A percentile compares a stretch with the other conserved stretches of the same genome.
Evolutionary conservation across 2,797 vertebrate genomes (phyloP).

Genomic region (Eulemur albifrons): DNA sequence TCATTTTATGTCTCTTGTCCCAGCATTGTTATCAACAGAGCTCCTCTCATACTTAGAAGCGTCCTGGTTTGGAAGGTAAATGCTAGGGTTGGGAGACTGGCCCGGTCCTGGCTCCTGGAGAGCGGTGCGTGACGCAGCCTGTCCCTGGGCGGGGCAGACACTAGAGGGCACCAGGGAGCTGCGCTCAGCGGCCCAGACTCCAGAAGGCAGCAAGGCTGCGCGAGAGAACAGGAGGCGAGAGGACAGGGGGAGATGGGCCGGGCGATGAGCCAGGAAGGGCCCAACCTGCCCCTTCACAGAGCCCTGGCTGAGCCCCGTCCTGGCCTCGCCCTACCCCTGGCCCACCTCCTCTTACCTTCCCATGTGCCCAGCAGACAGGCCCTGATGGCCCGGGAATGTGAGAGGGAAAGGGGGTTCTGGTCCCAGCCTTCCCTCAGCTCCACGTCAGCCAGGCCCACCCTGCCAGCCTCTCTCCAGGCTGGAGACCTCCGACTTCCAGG

Average conservation of each 20-base stretch:
- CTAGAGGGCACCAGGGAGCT: slow-evolving; percentile 69
- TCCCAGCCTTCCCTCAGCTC: neutral
- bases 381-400: neutral
- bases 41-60: neutral
- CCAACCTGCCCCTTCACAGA: neutral
- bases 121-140: neutral
- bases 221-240: fast-evolving
- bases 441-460: neutral
- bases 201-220: neutral
- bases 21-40: neutral
- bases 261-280: neutral
- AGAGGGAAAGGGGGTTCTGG: neutral
- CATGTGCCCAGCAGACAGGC: neutral
- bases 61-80: neutral
- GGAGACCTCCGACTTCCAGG: neutral
- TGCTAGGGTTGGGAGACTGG: neutral
- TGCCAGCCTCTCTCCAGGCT: neutral
- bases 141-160: neutral
- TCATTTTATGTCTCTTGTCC: neutral
- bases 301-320: neutral
- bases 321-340: neutral
- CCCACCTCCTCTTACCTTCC: neutral
- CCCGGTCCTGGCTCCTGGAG: neutral
- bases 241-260: neutral
- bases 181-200: neutral